Base-by-base conservation (phyloP, 1,140 invertebrate genomes). In the Conus betulinus region DNA sequence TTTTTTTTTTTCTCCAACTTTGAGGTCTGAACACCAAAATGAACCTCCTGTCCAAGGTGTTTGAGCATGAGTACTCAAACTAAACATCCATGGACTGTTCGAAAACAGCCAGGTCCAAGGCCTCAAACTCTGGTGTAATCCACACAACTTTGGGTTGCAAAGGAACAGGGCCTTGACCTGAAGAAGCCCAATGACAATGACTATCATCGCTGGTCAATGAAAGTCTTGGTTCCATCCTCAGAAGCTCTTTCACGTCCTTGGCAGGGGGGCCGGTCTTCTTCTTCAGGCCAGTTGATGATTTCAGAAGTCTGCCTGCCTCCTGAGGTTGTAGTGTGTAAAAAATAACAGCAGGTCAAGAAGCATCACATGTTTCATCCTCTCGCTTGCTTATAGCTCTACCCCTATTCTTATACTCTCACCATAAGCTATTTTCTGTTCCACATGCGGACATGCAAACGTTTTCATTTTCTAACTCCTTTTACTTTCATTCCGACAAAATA, bases 211-310 rank as follows among this genome's bases (percentile, higher is more conserved):
- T 97, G n/a, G 51, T 98, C 97, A 87, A 98, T 97, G 93, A 99
- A 97, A 83, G 97, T 96, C 94, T 98, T 98, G 60, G 97, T 97
- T 90, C 98, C 98, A n/a, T 98, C 90, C 98, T 98, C 53, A 97
- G 97, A 76, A 60, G 97, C n/a, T 96, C 51, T n/a, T 96, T 95
- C 27, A 99, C 95, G 85, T 97, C 96, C 93, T 97, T 97, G 23
- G 98, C 98, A 82, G 96, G 95, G 85, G 99, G 98, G 76, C 99
- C 99, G 95, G 98, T 99, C 96, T 99, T 99, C 96, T 99, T 99
- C 93, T 97, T 96, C 82, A 99, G n/a, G 94, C 99, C 99, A 99
- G 89, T 96, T 96, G 85, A 99, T 97, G 94, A 99, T 99, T 89
- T 99, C 98, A 91, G 98, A 97, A 93, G 98, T 97, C 93, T 98